Evolutionary conservation across 2,797 vertebrate genomes (phyloP), one percentile per base, ranked within the genome.

Genomic region (Chromobotia macracanthus): DNA sequence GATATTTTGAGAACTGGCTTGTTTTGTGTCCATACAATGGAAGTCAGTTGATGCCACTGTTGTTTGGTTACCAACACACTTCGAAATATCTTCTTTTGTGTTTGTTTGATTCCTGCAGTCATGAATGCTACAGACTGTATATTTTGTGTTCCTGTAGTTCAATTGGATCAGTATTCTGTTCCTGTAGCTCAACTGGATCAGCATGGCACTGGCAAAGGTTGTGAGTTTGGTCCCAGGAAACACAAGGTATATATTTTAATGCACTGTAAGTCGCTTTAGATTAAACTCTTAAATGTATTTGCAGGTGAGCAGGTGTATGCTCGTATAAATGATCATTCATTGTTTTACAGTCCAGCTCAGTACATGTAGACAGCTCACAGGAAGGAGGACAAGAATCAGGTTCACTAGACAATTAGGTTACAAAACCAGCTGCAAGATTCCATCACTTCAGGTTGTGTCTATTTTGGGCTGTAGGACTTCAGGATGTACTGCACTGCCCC

Each of bases 361-460:
- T 61, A 63, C 55, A 69, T 48, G 41, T 48, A 65, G n/a, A 61
- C 46, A 23, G 41, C 89, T 89, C 78, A 87, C 86, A 82, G 80
- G 84, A 90, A 89, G 87, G 68, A 38, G 61, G 78, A 79, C 76
- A 56, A 63, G 18, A 82, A 71, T 83, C 86, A 77, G 84, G 87
- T 87, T 91, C 84, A 86, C 70, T 88, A 75, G 86, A 89, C 89
- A 90, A 88, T 90, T 89, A 87, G 87, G 88, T 90, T 91, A 89
- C 89, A 90, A 91, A 91, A 90, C 82, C 82, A 89, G 88, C 84
- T 84, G 77, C 74, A 81, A 82, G 75, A 88, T 85, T 86, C 83
- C 84, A 82, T 77, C 86, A 88, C 83, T 87, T 89, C 87, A 88
- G 81, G 63, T 84, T 79, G 86, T 69, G 87, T 82, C 90, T 92